Evolutionary conservation across 2,113 vertebrate species (phyloP).

Genomic region (Hiodon tergisus): DNA sequence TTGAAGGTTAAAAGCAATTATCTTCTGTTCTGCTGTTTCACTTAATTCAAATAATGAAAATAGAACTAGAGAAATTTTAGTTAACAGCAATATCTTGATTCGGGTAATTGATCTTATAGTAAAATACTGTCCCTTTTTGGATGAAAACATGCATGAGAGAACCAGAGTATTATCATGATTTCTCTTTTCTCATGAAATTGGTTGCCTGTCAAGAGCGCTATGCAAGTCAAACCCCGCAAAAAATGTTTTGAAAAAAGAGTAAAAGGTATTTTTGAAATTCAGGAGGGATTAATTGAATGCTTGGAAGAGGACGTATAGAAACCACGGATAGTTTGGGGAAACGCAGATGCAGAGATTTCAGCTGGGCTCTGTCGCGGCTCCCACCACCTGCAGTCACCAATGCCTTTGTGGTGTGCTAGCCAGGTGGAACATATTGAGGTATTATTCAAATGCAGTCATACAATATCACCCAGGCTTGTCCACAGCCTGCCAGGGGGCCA

Average conservation of each 20-base stretch:
- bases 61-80: neutral
- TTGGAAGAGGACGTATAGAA: neutral
- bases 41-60: neutral
- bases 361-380: slow-evolving; percentile 32
- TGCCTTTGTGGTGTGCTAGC: slow-evolving; percentile 43
- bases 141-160: neutral
- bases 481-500: neutral
- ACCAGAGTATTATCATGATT: no score
- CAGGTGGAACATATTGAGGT: slow-evolving; percentile 56
- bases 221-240: neutral
- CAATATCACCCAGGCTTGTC: slow-evolving; percentile 34
- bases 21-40: no score
- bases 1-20: no score
- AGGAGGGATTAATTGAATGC: neutral
- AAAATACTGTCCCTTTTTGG: neutral
- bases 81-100: neutral
- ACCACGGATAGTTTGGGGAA: neutral
- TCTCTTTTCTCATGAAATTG: no score
- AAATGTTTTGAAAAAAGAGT: no score
- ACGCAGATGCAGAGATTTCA: slow-evolving; percentile 18
- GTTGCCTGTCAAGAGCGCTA: neutral
- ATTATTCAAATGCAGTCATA: slow-evolving; percentile 48
- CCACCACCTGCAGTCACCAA: slow-evolving; percentile 44
- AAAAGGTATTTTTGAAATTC: neutral
- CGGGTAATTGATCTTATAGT: neutral